These are phyloP conservation scores for Lithophane leautieri DNA, from an alignment of 2,888 invertebrate genomes.

Conservation along the genomic window DNA sequence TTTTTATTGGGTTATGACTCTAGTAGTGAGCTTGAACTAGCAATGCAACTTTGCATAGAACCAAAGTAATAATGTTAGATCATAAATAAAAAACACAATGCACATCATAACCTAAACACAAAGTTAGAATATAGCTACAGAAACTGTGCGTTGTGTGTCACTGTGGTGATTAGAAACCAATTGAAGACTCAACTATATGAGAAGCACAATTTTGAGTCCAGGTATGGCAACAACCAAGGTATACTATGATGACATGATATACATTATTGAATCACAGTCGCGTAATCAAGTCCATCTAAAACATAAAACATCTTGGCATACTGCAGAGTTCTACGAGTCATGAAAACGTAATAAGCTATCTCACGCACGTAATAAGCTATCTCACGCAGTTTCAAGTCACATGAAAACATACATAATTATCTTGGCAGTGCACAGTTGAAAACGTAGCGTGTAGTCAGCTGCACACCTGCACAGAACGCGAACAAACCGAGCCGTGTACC, in stretches of 20 bases:
- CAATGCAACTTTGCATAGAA: neutral
- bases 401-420: constrained; percentile 6
- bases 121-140: neutral
- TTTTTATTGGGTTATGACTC: neutral
- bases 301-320: neutral
- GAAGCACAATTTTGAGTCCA: neutral
- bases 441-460: constrained; percentile 26
- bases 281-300: neutral
- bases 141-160: neutral
- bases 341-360: neutral
- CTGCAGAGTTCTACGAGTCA: neutral
- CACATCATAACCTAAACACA: neutral
- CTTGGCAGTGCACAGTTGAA: constrained; percentile 17
- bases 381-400: neutral
- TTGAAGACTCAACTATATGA: neutral
- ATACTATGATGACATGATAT: neutral
- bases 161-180: neutral
- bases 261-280: neutral
- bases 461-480: constrained; percentile 60
- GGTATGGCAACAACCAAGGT: neutral
- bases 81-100: too few relatives aligned
- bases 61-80: neutral
- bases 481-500: constrained; percentile 57
- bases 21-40: neutral
- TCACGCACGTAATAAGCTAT: neutral